phyloP scores from a whole-genome alignment of 2,888 invertebrate species.

The Smittia sp. region DNA sequence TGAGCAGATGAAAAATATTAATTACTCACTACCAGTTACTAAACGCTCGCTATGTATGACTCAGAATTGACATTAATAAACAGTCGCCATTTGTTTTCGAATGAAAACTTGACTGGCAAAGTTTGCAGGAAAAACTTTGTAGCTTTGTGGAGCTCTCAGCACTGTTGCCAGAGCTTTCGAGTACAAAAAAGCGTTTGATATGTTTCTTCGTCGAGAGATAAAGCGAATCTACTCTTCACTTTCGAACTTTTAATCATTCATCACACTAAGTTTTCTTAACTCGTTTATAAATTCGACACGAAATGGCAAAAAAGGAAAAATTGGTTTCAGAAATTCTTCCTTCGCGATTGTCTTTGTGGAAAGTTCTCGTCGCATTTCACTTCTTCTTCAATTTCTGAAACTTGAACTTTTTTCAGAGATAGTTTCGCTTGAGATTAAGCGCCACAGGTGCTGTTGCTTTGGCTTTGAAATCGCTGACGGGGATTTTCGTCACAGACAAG shows the following conservation, averaged over 20 bases:
- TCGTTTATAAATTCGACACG: too few species aligned
- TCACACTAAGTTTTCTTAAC: too few species aligned
- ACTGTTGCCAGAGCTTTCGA: too few species aligned
- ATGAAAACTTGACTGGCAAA: too few species aligned
- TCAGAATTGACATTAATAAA: conserved; percentile 26
- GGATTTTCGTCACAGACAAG: conserved; percentile 51
- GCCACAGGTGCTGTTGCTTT: conserved; percentile 28
- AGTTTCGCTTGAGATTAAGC: conserved; percentile 30
- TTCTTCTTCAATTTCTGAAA: conserved; percentile 36
- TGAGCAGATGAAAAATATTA: conserved; percentile 27
- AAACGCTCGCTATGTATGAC: conserved; percentile 18
- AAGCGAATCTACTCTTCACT: background rate
- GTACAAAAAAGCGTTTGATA: too few species aligned
- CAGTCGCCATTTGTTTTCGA: background rate
- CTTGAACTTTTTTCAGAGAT: conserved; percentile 37
- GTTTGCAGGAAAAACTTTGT: too few species aligned
- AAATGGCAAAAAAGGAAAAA: too few species aligned
- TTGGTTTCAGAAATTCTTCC: conserved; percentile 26
- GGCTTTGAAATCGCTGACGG: conserved; percentile 45
- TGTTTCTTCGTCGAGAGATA: background rate
- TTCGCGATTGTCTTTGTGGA: background rate
- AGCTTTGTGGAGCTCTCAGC: too few species aligned
- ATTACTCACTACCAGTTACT: conserved; percentile 19
- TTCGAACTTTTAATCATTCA: too few species aligned
- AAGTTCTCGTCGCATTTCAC: background rate